Conservation (phyloP, 2,797 vertebrate genomes). For the Lacerta bilineata region DNA sequence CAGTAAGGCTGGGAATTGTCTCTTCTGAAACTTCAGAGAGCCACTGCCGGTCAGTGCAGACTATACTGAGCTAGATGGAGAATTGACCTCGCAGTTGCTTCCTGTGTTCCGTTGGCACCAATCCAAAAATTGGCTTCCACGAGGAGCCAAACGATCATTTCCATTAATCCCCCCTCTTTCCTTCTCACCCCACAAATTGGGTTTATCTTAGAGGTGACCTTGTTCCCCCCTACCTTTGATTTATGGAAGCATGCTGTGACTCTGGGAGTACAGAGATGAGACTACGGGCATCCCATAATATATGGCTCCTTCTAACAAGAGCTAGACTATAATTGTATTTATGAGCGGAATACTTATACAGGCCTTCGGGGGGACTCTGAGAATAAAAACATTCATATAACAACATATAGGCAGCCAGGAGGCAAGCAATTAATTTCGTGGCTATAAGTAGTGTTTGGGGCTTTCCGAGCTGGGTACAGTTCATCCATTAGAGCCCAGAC, state of each 20-base stretch:
- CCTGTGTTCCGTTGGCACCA: not conserved
- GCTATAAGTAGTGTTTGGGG: conserved; percentile 57
- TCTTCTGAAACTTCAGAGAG: too few species aligned
- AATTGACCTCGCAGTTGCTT: too few species aligned
- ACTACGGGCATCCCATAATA: conserved; percentile 70
- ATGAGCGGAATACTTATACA: conserved; percentile 76
- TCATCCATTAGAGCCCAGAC: conserved; percentile 54
- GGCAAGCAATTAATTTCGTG: conserved; percentile 71
- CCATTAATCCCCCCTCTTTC: conserved; percentile 16
- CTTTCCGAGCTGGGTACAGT: conserved; percentile 37
- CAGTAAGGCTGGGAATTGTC: too few species aligned
- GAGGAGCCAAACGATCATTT: conserved; percentile 31
- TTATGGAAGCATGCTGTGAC: conserved; percentile 70
- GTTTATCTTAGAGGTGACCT: conserved; percentile 62
- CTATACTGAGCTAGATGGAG: too few species aligned
- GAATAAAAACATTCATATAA: conserved; percentile 74
- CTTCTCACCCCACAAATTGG: conserved; percentile 48
- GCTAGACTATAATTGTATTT: conserved; percentile 75
- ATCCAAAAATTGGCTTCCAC: not conserved
- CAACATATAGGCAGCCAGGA: conserved; percentile 73
- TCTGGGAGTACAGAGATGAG: conserved; percentile 74
- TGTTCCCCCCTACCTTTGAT: conserved; percentile 65
- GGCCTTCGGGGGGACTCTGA: conserved; percentile 70
- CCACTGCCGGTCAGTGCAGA: too few species aligned
- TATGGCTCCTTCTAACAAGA: conserved; percentile 71